A percentile compares a stretch with the other conserved stretches of the same genome.
Conservation (phyloP, 2,888 invertebrate species). For the Rhagium mordax region DNA sequence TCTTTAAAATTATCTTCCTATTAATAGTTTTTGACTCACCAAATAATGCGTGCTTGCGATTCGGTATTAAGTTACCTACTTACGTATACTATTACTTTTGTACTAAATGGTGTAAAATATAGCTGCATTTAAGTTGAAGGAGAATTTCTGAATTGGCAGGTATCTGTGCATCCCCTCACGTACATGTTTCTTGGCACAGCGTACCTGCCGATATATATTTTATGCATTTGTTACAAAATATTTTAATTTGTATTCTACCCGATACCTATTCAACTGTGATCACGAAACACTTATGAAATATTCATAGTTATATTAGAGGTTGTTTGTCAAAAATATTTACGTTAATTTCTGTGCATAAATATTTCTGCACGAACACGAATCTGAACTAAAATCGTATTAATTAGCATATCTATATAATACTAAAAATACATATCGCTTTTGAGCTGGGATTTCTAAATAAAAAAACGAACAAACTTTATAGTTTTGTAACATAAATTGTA, state of each 20-base stretch:
- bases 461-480: slow-evolving; percentile 50
- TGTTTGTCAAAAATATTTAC: slow-evolving; percentile 24
- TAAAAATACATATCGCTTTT: slow-evolving; percentile 69
- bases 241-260: slow-evolving; percentile 37
- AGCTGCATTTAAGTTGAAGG: neutral
- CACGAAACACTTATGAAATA: slow-evolving; percentile 61
- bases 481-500: slow-evolving; percentile 61
- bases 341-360: slow-evolving; percentile 18
- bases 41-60: neutral
- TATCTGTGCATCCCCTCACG: neutral
- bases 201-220: slow-evolving; percentile 13
- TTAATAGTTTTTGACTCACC: neutral
- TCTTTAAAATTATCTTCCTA: no score
- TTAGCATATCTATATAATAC: slow-evolving; percentile 46
- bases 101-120: neutral
- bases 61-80: neutral
- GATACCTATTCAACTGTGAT: slow-evolving; percentile 67
- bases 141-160: neutral
- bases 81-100: slow-evolving; percentile 4
- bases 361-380: slow-evolving; percentile 12
- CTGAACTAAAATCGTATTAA: slow-evolving; percentile 13
- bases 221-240: neutral
- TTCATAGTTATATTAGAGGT: slow-evolving; percentile 28
- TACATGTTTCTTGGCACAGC: no score
- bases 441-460: slow-evolving; percentile 67